Percentiles rank a stretch among this genome's conserved stretches.
Evolutionary conservation across 2,888 invertebrate genomes (phyloP).

Genomic region (Imbricaverruca yamaguchii): DNA sequence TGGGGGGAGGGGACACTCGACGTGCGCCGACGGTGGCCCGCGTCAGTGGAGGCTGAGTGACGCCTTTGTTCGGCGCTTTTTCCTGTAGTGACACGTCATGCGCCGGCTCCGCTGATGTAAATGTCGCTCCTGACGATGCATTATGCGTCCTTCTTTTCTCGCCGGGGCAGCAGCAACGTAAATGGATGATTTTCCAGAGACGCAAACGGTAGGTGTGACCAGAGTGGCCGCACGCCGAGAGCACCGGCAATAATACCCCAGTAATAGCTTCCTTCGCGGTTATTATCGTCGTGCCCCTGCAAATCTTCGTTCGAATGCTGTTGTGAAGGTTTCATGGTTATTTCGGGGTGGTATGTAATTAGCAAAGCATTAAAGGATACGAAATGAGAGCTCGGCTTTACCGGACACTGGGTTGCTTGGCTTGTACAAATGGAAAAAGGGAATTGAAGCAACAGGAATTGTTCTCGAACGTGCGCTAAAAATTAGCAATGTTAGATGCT

Average conservation of each 20-base stretch:
- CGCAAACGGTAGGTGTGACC: not conserved
- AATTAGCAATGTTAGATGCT: no score
- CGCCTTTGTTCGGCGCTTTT: no score
- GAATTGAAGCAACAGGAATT: no score
- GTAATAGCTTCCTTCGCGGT: not conserved
- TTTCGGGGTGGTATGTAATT: not conserved
- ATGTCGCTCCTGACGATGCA: not conserved
- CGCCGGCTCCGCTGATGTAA: not conserved
- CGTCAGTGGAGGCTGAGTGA: not conserved
- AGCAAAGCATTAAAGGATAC: not conserved
- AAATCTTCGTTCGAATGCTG: not conserved
- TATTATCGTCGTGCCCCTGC: not conserved
- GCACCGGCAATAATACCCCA: not conserved
- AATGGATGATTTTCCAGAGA: not conserved
- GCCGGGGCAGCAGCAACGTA: not conserved
- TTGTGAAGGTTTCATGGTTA: not conserved
- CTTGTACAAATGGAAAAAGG: no score
- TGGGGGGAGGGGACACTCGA: not conserved
- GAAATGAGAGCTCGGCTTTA: not conserved
- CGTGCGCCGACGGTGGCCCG: not conserved
- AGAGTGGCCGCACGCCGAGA: not conserved
- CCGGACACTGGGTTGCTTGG: not conserved
- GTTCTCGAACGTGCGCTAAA: no score
- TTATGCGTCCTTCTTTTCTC: not conserved
- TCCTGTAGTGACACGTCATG: no score